Evolutionary conservation across 1,140 invertebrate species (phyloP).

Genomic region (Pseudomyrmex flavicornis): DNA sequence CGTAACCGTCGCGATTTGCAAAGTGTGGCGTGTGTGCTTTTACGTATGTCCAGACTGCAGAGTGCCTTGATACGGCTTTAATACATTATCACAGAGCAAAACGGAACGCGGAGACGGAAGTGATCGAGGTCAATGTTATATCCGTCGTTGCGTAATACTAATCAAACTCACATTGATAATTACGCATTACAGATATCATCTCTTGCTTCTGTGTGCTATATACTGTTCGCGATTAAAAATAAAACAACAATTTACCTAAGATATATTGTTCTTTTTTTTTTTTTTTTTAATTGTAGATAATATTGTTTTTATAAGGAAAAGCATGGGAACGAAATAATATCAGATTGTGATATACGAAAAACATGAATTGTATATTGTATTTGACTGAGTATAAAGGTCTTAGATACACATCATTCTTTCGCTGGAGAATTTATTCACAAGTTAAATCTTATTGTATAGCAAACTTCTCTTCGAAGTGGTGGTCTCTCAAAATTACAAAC

Average conservation of each 20-base stretch:
- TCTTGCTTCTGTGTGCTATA: neutral
- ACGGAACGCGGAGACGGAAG: neutral
- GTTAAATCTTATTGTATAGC: constrained; percentile 73
- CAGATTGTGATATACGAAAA: constrained; percentile 68
- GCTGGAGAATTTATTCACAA: constrained; percentile 67
- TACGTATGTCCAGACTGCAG: neutral
- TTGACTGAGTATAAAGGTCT: constrained; percentile 75
- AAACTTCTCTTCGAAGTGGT: constrained; percentile 56
- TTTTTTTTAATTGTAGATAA: neutral
- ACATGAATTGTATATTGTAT: constrained; percentile 75
- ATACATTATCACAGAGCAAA: constrained; percentile 15
- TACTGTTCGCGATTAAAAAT: neutral
- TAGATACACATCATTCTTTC: constrained; percentile 67
- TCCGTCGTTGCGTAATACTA: neutral
- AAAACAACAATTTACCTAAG: neutral
- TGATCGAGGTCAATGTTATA: neutral
- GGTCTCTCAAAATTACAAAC: constrained; percentile 47
- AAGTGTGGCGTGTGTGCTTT: neutral
- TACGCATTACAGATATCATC: neutral
- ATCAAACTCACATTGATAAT: neutral
- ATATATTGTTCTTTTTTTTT: neutral
- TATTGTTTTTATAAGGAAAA: neutral
- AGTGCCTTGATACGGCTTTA: neutral
- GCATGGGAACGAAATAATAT: neutral
- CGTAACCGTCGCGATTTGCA: constrained; percentile 18